Evolutionary conservation across 2,113 vertebrate species (phyloP).

Genomic region (Trichomycterus rosablanca): DNA sequence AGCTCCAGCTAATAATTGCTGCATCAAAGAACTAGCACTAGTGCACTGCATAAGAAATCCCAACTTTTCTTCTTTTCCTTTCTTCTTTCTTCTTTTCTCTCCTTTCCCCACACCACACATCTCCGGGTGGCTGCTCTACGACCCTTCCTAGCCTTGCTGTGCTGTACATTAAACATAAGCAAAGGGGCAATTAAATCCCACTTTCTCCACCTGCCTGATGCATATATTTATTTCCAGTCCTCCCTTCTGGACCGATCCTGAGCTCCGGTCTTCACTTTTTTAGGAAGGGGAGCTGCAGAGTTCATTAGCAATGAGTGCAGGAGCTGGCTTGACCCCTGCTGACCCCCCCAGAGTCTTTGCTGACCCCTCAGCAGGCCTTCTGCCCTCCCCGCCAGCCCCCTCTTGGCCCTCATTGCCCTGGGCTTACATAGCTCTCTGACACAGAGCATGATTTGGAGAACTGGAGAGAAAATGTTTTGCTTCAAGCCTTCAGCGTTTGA

Average conservation of each 20-base stretch:
- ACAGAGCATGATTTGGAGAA: constrained; percentile 28
- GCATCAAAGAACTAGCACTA: constrained; percentile 19
- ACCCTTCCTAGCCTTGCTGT: constrained; percentile 39
- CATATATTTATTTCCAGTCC: constrained; percentile 64
- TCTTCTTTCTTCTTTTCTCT: constrained; percentile 15
- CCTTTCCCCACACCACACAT: background rate
- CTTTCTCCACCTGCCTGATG: constrained; percentile 66
- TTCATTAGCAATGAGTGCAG: constrained; percentile 40
- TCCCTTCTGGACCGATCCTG: constrained; percentile 42
- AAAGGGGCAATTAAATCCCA: constrained; percentile 70
- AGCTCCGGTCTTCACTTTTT: constrained; percentile 31
- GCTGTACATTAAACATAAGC: constrained; percentile 76
- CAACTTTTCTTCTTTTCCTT: background rate
- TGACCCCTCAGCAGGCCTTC: constrained; percentile 43
- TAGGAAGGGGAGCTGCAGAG: constrained; percentile 34
- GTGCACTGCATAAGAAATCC: constrained; percentile 10
- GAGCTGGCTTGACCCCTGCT: constrained; percentile 40
- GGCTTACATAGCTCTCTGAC: constrained; percentile 6
- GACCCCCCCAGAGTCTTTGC: constrained; percentile 39
- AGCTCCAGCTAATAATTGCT: constrained; percentile 32
- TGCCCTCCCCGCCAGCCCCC: constrained; percentile 6
- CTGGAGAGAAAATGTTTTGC: constrained; percentile 27
- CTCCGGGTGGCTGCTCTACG: constrained; percentile 36
- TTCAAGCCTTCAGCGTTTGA: constrained; percentile 6
- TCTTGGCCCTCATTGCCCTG: constrained; percentile 19